Base-by-base conservation (phyloP, 2,797 vertebrate species). In the Muscicapa striata region DNA sequence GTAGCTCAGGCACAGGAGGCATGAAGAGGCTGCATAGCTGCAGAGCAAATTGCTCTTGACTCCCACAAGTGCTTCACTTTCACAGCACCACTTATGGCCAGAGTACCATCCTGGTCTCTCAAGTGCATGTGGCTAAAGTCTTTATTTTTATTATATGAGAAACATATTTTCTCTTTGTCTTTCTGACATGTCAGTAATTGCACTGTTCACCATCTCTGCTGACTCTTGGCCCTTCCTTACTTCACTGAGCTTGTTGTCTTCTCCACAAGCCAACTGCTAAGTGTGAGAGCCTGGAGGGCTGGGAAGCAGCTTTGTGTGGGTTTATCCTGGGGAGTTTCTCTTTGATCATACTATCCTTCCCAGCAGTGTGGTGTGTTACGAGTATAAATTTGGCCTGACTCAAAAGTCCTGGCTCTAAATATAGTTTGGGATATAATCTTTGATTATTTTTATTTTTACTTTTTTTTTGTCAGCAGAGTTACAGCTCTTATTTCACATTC, bases 21-120 rank as follows among this genome's bases (percentile, higher is more conserved):
- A 3, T 67, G 89, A 67, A 90, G 85, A 93, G 94, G 79, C 67
- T 91, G 13, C 45, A 63, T 72, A 76, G 89, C 22, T 86, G 89
- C 70, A 88, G 74, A 94, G 77, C 61, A 93, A 84, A 93, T 94
- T 88, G 70, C 87, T 96, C 94, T 94, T 90, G 57, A 29, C 68
- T 70, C 32, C 52, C 32, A 4, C 30, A 70, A 93, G 91, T 90
- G 95, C 18, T 59, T 86, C 64, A 24, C 58, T 93, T 90, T 4
- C 73, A 11, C 41, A 10, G 76, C 20, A n/a, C 68, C 66, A 34
- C 79, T 93, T 77, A 26, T 0, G 7, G 2, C 3, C 69, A 34
- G 59, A 78, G 69, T 24, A 10, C 61, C 90, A 34, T 62, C 85
- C 79, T 77, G 63, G 52, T 48, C 62, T 77, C 75, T 76, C 22